Conservation (phyloP, 2,888 invertebrate species). For the Tridacna gigas region DNA sequence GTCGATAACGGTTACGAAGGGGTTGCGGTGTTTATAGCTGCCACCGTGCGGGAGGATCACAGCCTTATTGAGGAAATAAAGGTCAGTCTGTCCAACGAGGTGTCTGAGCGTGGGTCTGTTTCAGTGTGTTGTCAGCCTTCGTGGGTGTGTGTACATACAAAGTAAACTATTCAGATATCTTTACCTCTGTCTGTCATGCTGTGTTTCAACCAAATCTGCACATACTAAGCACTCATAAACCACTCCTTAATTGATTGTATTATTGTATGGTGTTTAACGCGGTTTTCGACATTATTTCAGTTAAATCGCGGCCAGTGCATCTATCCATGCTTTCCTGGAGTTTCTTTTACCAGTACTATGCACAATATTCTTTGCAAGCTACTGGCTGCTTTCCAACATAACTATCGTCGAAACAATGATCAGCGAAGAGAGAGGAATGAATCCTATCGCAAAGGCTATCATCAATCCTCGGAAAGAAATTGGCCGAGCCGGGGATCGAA, state of each 20-base stretch:
- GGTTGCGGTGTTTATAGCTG: not conserved
- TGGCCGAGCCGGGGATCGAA: not conserved
- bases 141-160: too few relatives aligned
- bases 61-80: not conserved
- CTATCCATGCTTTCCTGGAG: not conserved
- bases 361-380: not conserved
- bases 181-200: too few relatives aligned
- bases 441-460: too few relatives aligned
- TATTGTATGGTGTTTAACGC: not conserved
- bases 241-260: too few relatives aligned
- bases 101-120: too few relatives aligned
- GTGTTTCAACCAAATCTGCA: too few relatives aligned
- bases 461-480: not conserved
- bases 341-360: not conserved
- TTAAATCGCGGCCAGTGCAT: not conserved
- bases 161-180: too few relatives aligned
- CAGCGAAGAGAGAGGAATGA: too few relatives aligned
- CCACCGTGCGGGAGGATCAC: not conserved
- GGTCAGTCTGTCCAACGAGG: too few relatives aligned
- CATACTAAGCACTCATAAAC: too few relatives aligned
- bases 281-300: not conserved
- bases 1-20: slow-evolving; percentile 12
- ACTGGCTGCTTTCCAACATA: not conserved
- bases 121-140: too few relatives aligned
- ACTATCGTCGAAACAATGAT: too few relatives aligned